Evolutionary conservation across 2,888 invertebrate species (phyloP).

Genomic region (Omphaloscelis lunosa): DNA sequence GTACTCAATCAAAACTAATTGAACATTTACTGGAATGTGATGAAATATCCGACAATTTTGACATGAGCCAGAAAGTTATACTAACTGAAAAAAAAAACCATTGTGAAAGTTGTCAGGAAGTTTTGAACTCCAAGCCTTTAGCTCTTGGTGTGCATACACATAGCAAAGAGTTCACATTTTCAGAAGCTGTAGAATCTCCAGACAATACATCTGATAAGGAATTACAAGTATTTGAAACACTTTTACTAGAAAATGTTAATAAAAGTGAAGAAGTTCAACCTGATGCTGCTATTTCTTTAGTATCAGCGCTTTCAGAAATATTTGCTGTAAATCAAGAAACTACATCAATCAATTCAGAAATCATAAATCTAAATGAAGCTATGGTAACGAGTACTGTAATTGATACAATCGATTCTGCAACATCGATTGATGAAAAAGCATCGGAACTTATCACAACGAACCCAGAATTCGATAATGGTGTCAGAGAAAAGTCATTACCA

Average conservation of each 20-base stretch:
- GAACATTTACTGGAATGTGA: neutral
- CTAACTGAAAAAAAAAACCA: neutral
- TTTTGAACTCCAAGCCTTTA: neutral
- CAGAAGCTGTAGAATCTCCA: neutral
- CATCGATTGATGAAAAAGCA: neutral
- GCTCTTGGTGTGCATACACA: no score
- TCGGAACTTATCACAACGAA: neutral
- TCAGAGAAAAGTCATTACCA: neutral
- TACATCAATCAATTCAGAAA: conserved; percentile 2
- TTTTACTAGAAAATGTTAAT: neutral
- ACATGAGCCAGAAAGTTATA: neutral
- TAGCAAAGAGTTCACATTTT: neutral
- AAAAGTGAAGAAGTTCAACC: conserved; percentile 2
- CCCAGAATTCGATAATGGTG: neutral
- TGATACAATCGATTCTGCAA: neutral
- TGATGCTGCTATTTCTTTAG: conserved; percentile 9
- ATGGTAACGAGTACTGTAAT: neutral
- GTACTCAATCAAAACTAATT: conserved; percentile 2
- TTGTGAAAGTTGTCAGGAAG: neutral
- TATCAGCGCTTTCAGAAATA: conserved; percentile 29
- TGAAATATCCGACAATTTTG: neutral
- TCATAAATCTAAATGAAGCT: neutral
- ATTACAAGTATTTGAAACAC: neutral
- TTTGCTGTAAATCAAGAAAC: conserved; percentile 3
- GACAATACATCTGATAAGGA: neutral